Evolutionary conservation across 2,113 vertebrate species (phyloP), one percentile per base, ranked within the genome.

Genomic region (Paramormyrops kingsleyae): DNA sequence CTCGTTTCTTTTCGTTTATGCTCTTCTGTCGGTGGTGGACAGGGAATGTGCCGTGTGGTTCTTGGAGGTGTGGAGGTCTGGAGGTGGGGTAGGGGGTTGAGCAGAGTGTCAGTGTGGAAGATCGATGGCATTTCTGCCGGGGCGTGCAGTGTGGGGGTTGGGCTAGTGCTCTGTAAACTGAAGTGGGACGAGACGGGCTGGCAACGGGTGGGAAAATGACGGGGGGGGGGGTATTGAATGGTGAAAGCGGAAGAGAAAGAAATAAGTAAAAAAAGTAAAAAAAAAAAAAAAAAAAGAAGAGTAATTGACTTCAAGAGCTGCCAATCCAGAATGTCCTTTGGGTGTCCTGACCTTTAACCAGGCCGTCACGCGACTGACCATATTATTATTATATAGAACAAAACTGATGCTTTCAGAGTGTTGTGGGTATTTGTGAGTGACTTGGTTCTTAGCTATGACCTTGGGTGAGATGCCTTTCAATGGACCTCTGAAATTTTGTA

Each of bases 201-300:
- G 13, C 35, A 15, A 27, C 17, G 42, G 87, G 87, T 66, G 9
- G 62, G 62, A 12, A 70, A 70, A 27, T 70, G 62, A 70, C 10
- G 1, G 62, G 9, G 53, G 53, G 6, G 17, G 19, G 62, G 4
- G n/a, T 10, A 70, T 13, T 70, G 62, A 70, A 31, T n/a, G 27
- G 59, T 13, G 44, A 31, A 42, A 31, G 42, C 5, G 5, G 50
- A 47, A 24, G 56, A 83, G 77, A 42, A 19, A 12, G 19, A 52
- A n/a, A 89, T 9, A 53, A 49, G 24, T 70, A 77, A n/a, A 39
- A 2, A 4, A n/a, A 44, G 17, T 47, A 2, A 27, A 42, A 52
- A 42, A 52, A 74, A 2, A 27, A 42, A 52, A 42, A 52, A 74
- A 90, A 86, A 90, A 90, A 92, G 91, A 90, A 6, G 21, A 3